Conservation (phyloP, 2,113 vertebrate genomes). For the Athene cunicularia region DNA sequence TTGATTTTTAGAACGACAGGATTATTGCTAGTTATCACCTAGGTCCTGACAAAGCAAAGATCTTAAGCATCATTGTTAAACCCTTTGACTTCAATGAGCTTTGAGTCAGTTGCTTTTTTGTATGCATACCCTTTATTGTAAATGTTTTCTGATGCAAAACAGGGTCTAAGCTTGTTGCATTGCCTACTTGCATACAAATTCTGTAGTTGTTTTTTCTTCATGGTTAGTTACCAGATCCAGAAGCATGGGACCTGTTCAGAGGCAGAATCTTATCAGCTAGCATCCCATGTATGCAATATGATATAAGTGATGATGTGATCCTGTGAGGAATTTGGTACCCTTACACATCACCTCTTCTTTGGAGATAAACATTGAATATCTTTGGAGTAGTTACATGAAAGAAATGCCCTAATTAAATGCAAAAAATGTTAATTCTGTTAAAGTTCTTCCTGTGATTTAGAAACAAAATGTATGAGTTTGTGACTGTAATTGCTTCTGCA, state of each 20-base stretch:
- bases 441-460: neutral
- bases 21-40: neutral
- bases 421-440: neutral
- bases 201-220: neutral
- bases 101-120: slow-evolving; percentile 1
- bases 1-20: neutral
- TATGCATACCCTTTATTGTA: neutral
- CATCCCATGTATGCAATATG: neutral
- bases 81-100: neutral
- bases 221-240: neutral
- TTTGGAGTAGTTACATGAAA: neutral
- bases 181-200: slow-evolving; percentile 32
- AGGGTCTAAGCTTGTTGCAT: neutral
- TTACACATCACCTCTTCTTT: neutral
- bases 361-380: neutral
- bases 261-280: neutral
- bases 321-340: neutral
- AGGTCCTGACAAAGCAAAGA: neutral
- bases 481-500: neutral
- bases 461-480: neutral
- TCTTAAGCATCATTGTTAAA: neutral
- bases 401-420: neutral
- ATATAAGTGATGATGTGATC: neutral
- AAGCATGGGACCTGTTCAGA: neutral
- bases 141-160: slow-evolving; percentile 55